Evolutionary conservation across 2,797 vertebrate species (phyloP).

Genomic region (Agapornis canus): DNA sequence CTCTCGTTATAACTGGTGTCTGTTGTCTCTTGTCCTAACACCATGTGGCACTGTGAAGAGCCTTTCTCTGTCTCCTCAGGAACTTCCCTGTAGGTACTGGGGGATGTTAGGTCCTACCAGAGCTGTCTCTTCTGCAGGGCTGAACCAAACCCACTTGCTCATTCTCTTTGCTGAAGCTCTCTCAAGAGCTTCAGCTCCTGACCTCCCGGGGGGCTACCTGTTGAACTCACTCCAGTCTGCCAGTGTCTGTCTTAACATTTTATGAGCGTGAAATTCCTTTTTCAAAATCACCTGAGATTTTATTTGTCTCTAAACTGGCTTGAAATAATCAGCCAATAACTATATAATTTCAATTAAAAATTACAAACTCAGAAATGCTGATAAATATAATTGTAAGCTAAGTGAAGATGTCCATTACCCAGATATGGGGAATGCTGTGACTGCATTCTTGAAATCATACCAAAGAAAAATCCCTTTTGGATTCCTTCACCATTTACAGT

Average conservation of each 20-base stretch:
- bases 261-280: neutral
- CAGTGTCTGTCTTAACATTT: neutral
- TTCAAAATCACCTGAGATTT: neutral
- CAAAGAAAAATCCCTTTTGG: neutral
- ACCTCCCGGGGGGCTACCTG: fast-evolving
- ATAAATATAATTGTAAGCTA: neutral
- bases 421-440: neutral
- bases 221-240: neutral
- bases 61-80: neutral
- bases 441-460: neutral
- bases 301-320: neutral
- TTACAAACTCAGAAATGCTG: neutral
- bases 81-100: neutral
- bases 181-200: neutral
- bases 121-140: neutral
- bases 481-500: neutral
- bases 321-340: neutral
- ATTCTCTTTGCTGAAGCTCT: neutral
- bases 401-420: neutral
- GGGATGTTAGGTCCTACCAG: neutral
- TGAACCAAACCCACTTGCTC: neutral
- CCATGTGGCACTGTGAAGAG: neutral
- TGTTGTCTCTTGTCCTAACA: neutral
- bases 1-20: neutral
- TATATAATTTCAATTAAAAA: neutral